These are phyloP conservation scores for Apamea monoglypha DNA, from an alignment of 2,888 invertebrate genomes.

Conservation along the genomic window DNA sequence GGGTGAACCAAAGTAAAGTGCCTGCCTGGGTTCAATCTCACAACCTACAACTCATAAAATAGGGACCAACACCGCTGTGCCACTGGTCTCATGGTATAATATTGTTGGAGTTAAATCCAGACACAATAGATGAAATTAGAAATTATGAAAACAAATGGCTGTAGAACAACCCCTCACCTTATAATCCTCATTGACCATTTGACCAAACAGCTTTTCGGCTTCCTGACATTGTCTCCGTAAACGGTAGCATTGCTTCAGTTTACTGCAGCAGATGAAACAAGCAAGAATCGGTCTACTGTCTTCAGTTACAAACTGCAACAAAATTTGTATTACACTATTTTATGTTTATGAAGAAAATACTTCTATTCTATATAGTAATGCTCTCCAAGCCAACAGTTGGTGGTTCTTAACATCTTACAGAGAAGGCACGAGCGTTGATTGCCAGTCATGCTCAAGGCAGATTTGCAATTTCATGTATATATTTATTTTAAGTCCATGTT, in stretches of 20 bases:
- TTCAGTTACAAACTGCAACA: not conserved
- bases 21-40: no score
- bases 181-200: not conserved
- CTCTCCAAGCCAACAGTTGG: not conserved
- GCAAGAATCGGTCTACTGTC: not conserved
- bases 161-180: no score
- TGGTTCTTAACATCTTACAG: not conserved
- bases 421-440: not conserved
- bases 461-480: no score
- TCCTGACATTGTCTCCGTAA: not conserved
- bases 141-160: not conserved
- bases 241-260: not conserved
- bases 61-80: no score
- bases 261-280: not conserved
- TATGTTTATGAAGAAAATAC: not conserved
- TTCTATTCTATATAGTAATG: no score
- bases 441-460: not conserved
- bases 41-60: no score
- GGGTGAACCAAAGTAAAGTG: no score
- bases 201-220: not conserved
- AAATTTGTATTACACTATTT: not conserved
- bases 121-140: not conserved
- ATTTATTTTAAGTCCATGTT: no score
- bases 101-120: no score
- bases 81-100: no score